Evolutionary conservation across 2,797 vertebrate species (phyloP).

Genomic region (Phoebastria nigripes): DNA sequence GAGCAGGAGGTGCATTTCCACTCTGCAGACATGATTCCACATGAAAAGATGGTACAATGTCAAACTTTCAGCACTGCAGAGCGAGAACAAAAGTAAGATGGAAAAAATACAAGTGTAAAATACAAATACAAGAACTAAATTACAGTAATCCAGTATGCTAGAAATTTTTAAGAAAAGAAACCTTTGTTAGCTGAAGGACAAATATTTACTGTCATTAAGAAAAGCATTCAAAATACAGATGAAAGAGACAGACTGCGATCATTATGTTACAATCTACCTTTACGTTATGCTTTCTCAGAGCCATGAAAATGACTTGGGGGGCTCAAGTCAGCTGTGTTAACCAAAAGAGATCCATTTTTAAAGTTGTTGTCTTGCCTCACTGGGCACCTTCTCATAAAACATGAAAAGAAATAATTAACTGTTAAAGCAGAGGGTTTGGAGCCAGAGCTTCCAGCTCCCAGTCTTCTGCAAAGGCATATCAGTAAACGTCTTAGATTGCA

Average conservation of each 20-base stretch:
- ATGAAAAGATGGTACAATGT: not conserved
- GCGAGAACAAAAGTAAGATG: not conserved
- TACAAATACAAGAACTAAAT: not conserved
- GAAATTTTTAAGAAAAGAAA: not conserved
- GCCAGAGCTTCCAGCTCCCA: not conserved
- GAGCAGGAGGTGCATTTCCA: slow-evolving; percentile 6
- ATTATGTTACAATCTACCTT: not conserved
- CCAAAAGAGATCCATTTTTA: not conserved
- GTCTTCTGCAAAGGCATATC: accelerated
- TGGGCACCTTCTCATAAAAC: not conserved
- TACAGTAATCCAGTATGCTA: not conserved
- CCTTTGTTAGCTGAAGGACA: not conserved
- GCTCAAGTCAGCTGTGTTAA: not conserved
- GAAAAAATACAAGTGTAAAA: not conserved
- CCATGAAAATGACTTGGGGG: not conserved
- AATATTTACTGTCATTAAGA: slow-evolving; percentile 2
- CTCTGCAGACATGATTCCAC: not conserved
- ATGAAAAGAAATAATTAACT: not conserved
- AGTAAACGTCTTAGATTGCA: not conserved
- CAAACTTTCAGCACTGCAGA: not conserved
- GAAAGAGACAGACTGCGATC: not conserved
- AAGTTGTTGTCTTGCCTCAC: not conserved
- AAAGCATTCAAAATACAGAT: not conserved
- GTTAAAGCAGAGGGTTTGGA: not conserved
- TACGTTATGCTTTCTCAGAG: not conserved